Evolutionary conservation across 2,113 vertebrate species (phyloP), one percentile per base, ranked within the genome.

Genomic region (Festucalex cinctus): DNA sequence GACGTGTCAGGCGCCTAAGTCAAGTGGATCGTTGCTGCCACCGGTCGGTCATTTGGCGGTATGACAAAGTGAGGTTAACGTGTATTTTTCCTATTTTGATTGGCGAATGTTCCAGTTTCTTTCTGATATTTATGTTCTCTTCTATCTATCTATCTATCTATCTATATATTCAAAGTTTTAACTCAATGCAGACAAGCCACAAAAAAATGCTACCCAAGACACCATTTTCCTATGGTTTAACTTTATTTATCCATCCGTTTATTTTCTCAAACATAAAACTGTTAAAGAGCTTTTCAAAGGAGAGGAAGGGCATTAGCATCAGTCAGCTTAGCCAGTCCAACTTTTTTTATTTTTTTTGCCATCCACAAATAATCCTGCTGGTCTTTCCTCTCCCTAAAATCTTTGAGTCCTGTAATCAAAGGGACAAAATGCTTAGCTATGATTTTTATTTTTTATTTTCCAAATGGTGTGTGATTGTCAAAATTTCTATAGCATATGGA

Each of bases 171-270:
- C 24, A 14, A 4, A 20, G 9, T 49, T n/a, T 51, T 51, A 9
- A 9, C 20, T 51, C 48, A 51, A n/a, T 10, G 48, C 20, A 9
- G 48, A 12, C n/a, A 54, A 26, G 6, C 22, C 51, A 54, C 49
- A 24, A 1, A n/a, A 49, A 54, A 26, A 14, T 13, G 10, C 1
- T 54, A 13, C 51, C 1, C 12, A 54, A 14, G 51, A 24, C 8
- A 51, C 7, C n/a, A n/a, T 26, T 81, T 86, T 85, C 84, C 77
- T 80, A 86, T 88, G 85, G 77, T 75, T 87, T 77, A 86, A 82
- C 78, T 89, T 88, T 87, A 88, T 90, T 88, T 76, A 78, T 82
- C 78, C 68, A 74, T 84, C 86, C 80, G 36, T 79, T 85, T 79
- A 24, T 76, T 75, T 82, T 87, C 75, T 77, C 79, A 71, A 86